These are phyloP conservation scores for Sylvia borin DNA, from an alignment of 2,797 vertebrate species.

Conservation along the genomic window DNA sequence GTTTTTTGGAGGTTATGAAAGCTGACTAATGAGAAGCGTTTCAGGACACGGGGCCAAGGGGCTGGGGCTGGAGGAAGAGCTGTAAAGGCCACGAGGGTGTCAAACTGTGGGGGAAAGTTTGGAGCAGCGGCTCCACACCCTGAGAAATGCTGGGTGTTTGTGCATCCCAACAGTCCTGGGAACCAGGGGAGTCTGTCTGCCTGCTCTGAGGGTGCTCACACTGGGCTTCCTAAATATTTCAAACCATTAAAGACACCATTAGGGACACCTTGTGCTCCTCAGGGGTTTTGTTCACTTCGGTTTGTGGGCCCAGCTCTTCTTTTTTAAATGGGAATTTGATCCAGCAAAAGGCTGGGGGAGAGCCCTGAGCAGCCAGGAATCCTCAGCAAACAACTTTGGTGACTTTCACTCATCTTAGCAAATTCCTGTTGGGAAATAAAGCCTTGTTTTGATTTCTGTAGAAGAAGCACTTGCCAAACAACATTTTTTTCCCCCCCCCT, in stretches of 20 bases:
- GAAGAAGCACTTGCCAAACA: neutral
- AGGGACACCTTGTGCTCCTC: neutral
- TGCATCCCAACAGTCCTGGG: neutral
- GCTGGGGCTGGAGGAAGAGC: neutral
- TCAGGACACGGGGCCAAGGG: neutral
- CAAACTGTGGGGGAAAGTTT: neutral
- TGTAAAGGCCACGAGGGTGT: neutral
- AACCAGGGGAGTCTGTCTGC: neutral
- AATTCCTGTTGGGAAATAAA: neutral
- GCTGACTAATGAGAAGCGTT: conserved; percentile 49
- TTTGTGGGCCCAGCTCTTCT: neutral
- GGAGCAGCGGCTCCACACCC: neutral
- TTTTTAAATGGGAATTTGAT: neutral
- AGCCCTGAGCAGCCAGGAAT: neutral
- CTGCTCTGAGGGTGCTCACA: conserved; percentile 2
- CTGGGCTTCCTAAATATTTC: conserved; percentile 29
- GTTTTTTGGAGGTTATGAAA: conserved; percentile 57
- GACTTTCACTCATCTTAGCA: neutral
- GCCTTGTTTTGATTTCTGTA: neutral
- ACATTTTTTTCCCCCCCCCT: fast-evolving
- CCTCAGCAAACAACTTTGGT: neutral
- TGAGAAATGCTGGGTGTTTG: neutral
- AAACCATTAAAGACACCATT: neutral
- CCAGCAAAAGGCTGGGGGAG: neutral
- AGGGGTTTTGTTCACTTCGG: neutral